A percentile compares a stretch with the other conserved stretches of the same genome.
Evolutionary conservation across 2,113 vertebrate species (phyloP).

Genomic region (Pteropus alecto): DNA sequence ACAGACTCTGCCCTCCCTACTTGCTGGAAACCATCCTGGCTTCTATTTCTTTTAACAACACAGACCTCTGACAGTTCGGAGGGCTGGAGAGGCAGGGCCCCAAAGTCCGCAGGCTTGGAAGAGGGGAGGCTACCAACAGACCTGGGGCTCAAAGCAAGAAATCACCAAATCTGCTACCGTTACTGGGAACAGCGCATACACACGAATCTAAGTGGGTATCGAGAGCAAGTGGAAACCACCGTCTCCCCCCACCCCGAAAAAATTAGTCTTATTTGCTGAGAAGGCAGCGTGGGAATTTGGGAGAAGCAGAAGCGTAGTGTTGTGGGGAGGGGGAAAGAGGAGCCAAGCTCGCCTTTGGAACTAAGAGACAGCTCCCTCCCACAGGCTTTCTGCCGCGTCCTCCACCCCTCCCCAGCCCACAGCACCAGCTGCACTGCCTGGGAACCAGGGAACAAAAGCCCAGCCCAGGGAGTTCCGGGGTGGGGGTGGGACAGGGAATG

Average conservation of each 20-base stretch:
- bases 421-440: conserved; percentile 72
- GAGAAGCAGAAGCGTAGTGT: neutral
- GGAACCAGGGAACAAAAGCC: conserved; percentile 61
- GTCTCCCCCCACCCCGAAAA: neutral
- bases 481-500: neutral
- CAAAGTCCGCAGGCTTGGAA: neutral
- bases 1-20: neutral
- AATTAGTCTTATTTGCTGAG: conserved; percentile 38
- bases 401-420: conserved; percentile 67
- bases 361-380: conserved; percentile 66
- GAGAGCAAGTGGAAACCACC: conserved; percentile 5
- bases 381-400: conserved; percentile 54
- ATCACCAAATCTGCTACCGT: neutral
- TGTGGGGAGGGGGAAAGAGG: neutral
- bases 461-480: conserved; percentile 49
- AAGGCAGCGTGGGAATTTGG: conserved; percentile 51
- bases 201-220: conserved; percentile 6
- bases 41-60: neutral
- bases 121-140: neutral
- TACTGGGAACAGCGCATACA: neutral
- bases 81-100: neutral
- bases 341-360: conserved; percentile 38
- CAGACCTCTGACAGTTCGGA: neutral
- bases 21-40: neutral
- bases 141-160: conserved; percentile 34